Evolutionary conservation across 2,113 vertebrate genomes (phyloP).

Genomic region (Scomber scombrus): DNA sequence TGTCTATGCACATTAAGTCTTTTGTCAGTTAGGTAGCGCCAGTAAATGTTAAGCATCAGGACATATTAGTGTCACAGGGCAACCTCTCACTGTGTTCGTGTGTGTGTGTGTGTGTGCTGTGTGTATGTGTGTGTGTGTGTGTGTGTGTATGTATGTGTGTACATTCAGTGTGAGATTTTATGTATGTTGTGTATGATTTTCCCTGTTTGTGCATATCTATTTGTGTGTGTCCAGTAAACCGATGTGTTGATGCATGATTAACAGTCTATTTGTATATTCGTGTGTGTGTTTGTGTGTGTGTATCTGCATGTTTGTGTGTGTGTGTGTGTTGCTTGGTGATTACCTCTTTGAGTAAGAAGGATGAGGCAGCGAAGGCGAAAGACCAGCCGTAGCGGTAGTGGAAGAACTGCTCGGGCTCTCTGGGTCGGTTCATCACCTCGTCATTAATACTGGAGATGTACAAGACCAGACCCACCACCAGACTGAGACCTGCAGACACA

Average conservation of each 20-base stretch:
- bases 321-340: background rate
- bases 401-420: constrained; percentile 92
- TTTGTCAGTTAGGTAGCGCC: background rate
- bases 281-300: background rate
- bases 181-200: background rate
- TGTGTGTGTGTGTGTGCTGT: background rate
- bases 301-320: background rate
- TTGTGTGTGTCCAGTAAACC: background rate
- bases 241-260: background rate
- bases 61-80: constrained; percentile 9
- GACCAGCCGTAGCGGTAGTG: constrained; percentile 94
- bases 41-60: constrained; percentile 36
- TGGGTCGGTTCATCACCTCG: constrained; percentile 94
- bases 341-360: constrained; percentile 95
- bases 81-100: background rate
- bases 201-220: background rate
- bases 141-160: background rate
- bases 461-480: constrained; percentile 92
- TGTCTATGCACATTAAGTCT: background rate
- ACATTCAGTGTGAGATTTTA: background rate
- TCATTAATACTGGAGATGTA: constrained; percentile 96
- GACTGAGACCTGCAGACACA: constrained; percentile 86
- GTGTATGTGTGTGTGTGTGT: background rate
- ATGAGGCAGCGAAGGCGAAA: constrained; percentile 92
- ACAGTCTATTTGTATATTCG: background rate